These are phyloP conservation scores for Carassius gibelio DNA, from an alignment of 2,113 vertebrate genomes.

Conservation along the genomic window DNA sequence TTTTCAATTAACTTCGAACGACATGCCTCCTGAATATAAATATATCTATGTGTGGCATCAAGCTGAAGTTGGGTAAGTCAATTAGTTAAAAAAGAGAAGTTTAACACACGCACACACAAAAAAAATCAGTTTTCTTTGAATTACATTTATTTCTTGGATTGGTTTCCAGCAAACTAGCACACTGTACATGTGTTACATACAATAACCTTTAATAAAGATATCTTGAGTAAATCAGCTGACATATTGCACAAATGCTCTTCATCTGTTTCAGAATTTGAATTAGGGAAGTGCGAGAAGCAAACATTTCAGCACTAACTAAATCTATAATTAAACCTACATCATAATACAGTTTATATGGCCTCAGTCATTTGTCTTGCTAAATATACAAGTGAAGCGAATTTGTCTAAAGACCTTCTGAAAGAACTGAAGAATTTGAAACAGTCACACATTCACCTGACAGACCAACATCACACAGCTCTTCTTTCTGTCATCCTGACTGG, in stretches of 20 bases:
- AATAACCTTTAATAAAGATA: slow-evolving; percentile 21
- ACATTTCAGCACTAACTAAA: neutral
- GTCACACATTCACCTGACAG: neutral
- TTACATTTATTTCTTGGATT: slow-evolving; percentile 50
- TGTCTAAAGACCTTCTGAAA: neutral
- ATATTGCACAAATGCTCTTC: slow-evolving; percentile 1
- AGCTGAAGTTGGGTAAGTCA: too few relatives aligned
- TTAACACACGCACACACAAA: neutral
- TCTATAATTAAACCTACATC: slow-evolving; percentile 12
- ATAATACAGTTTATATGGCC: neutral
- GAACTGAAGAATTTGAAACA: neutral
- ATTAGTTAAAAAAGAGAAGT: too few relatives aligned
- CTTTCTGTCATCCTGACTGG: slow-evolving; percentile 73
- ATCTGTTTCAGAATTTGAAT: neutral
- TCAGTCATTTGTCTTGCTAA: neutral
- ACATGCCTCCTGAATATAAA: too few relatives aligned
- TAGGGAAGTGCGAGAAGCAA: neutral
- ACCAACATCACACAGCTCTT: neutral
- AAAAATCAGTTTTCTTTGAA: slow-evolving; percentile 33
- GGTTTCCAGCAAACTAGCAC: slow-evolving; percentile 49
- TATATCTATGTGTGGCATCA: too few relatives aligned
- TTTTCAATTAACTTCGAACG: too few relatives aligned
- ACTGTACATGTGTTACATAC: slow-evolving; percentile 29
- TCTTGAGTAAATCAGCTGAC: neutral
- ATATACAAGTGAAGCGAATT: neutral